A percentile compares a stretch with the other conserved stretches of the same genome.
Conservation (phyloP, 2,113 vertebrate species). For the Sisor rabdophorus region DNA sequence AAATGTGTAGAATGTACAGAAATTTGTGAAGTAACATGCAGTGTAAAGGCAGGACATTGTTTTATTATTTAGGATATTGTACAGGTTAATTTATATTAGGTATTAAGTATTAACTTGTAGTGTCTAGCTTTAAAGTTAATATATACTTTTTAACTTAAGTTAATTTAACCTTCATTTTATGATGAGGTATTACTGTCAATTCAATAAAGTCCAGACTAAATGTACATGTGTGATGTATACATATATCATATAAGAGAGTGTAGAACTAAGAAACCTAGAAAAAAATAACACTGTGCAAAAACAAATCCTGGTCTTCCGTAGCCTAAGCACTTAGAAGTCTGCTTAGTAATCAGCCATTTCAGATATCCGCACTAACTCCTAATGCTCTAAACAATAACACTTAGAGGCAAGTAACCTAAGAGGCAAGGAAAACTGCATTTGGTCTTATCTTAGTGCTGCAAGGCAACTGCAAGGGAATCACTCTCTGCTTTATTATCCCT, state of each 20-base stretch:
- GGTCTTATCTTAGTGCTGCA: not conserved
- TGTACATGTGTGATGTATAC: too few species aligned
- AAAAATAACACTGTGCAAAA: not conserved
- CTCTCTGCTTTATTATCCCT: slow-evolving; percentile 24
- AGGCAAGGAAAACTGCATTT: slow-evolving; percentile 7
- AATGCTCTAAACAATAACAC: slow-evolving; percentile 17
- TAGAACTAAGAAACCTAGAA: not conserved
- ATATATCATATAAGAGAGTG: not conserved
- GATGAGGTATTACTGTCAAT: not conserved
- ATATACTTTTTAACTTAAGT: too few species aligned
- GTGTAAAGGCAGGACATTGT: too few species aligned
- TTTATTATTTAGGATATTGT: too few species aligned
- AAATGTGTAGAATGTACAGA: too few species aligned
- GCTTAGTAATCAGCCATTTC: slow-evolving; percentile 28
- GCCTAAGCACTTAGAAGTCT: slow-evolving; percentile 1
- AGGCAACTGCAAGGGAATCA: not conserved
- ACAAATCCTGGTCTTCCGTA: not conserved
- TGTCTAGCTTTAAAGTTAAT: too few species aligned
- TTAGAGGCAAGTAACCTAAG: slow-evolving; percentile 28
- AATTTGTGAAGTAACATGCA: too few species aligned
- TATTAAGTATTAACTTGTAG: too few species aligned
- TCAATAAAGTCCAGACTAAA: not conserved
- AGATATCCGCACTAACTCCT: not conserved
- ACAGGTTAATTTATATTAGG: too few species aligned
- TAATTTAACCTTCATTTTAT: not conserved